Conservation (phyloP, 2,888 invertebrate genomes). For the Trileptium ribeirensis region DNA sequence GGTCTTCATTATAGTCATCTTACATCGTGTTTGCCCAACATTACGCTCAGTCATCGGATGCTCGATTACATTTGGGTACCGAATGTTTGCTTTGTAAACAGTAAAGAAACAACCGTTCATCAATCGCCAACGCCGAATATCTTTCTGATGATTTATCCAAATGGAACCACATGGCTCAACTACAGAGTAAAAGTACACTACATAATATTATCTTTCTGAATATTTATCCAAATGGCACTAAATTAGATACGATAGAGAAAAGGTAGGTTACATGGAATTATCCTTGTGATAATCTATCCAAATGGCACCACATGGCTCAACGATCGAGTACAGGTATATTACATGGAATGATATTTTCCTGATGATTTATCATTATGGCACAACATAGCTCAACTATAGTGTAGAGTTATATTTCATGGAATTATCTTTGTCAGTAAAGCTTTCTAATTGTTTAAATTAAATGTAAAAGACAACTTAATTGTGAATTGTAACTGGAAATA, state of each 20-base stretch:
- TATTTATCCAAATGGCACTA: too few species aligned
- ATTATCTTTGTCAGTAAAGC: too few species aligned
- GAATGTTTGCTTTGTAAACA: conserved; percentile 30
- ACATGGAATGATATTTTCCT: too few species aligned
- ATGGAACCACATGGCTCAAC: conserved; percentile 37
- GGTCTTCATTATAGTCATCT: conserved; percentile 1
- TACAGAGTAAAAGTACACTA: conserved; percentile 36
- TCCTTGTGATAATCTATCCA: conserved; percentile 48
- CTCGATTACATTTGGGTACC: conserved; percentile 35
- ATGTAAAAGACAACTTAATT: too few species aligned
- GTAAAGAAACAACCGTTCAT: conserved; percentile 40
- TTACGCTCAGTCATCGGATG: conserved; percentile 43
- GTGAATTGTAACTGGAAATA: too few species aligned
- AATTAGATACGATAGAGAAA: too few species aligned
- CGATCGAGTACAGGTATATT: conserved; percentile 37
- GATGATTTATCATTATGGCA: too few species aligned
- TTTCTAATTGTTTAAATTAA: too few species aligned
- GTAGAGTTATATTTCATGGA: too few species aligned
- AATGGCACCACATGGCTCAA: conserved; percentile 40
- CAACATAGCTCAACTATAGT: too few species aligned
- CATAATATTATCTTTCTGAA: too few species aligned
- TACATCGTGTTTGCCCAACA: conserved; percentile 44
- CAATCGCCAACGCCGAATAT: conserved; percentile 48
- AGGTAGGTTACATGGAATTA: too few species aligned
- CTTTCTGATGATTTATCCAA: conserved; percentile 48